A percentile compares a stretch with the other conserved stretches of the same genome.
These are phyloP conservation scores for Pardalotus punctatus DNA, from an alignment of 2,113 vertebrate genomes.

Conservation along the genomic window DNA sequence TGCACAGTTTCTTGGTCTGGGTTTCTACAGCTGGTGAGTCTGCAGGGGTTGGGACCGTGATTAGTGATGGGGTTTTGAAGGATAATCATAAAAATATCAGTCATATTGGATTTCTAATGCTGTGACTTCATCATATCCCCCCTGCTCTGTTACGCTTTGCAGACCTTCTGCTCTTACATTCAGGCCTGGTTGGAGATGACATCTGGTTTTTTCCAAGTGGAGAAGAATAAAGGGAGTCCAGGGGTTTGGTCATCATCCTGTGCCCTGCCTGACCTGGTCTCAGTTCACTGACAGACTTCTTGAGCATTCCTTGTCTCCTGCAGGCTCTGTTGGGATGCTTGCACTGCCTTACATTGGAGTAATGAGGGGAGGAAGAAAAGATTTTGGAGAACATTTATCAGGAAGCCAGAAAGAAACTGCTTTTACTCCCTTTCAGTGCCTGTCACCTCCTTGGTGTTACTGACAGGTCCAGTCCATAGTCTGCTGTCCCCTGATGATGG, in stretches of 20 bases:
- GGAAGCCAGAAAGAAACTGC: not conserved
- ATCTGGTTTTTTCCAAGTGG: not conserved
- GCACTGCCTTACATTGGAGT: not conserved
- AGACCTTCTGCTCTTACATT: not conserved
- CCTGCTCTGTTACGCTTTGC: not conserved
- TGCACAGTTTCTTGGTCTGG: not conserved
- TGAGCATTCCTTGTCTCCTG: not conserved
- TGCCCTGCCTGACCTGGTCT: not conserved
- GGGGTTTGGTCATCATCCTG: not conserved
- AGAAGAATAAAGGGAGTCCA: not conserved
- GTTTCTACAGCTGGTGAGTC: not conserved
- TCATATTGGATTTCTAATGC: not conserved
- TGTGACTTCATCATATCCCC: not conserved
- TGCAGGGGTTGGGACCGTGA: not conserved
- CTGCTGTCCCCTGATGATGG: not conserved
- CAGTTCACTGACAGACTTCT: not conserved
- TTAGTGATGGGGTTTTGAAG: not conserved
- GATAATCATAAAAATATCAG: not conserved
- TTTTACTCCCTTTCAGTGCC: not conserved
- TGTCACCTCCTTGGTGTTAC: not conserved
- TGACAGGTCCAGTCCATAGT: not conserved
- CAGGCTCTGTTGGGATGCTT: not conserved
- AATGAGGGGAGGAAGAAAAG: not conserved
- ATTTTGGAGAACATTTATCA: not conserved
- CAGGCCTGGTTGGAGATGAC: not conserved